These are phyloP conservation scores for Chaitophorus viminalis DNA, from an alignment of 2,888 invertebrate genomes.

Conservation along the genomic window DNA sequence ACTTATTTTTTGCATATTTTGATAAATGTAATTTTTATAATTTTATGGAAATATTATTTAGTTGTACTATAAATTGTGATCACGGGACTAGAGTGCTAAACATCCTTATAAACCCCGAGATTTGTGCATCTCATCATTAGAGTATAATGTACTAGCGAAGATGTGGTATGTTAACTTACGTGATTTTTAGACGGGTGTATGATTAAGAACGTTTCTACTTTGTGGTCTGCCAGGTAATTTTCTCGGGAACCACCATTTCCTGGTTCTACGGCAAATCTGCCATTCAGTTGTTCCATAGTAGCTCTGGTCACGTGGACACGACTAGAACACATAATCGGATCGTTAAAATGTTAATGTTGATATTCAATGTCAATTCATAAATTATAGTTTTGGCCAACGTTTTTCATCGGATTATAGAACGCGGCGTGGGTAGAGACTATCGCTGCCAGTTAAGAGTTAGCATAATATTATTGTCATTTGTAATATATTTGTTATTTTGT, in stretches of 20 bases:
- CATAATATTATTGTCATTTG: too few species aligned
- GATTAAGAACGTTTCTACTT: constrained; percentile 88
- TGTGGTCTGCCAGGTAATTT: constrained; percentile 86
- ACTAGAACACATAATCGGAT: constrained; percentile 69
- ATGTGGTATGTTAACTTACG: constrained; percentile 11
- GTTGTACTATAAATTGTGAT: too few species aligned
- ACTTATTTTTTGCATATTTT: too few species aligned
- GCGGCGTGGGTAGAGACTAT: background rate
- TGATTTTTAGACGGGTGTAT: constrained; percentile 78
- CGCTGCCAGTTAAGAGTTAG: too few species aligned
- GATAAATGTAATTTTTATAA: too few species aligned
- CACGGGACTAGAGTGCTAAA: too few species aligned
- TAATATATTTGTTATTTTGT: too few species aligned
- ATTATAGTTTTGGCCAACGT: background rate
- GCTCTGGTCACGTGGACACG: constrained; percentile 89
- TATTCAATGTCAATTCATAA: background rate
- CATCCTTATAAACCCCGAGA: too few species aligned
- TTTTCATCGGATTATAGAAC: background rate
- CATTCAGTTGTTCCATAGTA: constrained; percentile 82
- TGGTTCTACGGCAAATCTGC: constrained; percentile 85
- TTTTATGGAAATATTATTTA: too few species aligned
- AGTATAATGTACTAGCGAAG: too few species aligned
- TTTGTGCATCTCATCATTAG: too few species aligned
- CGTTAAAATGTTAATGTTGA: background rate
- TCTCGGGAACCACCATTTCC: constrained; percentile 85